These are phyloP conservation scores for Odontomyia ornata DNA, from an alignment of 2,888 invertebrate genomes.

Conservation along the genomic window DNA sequence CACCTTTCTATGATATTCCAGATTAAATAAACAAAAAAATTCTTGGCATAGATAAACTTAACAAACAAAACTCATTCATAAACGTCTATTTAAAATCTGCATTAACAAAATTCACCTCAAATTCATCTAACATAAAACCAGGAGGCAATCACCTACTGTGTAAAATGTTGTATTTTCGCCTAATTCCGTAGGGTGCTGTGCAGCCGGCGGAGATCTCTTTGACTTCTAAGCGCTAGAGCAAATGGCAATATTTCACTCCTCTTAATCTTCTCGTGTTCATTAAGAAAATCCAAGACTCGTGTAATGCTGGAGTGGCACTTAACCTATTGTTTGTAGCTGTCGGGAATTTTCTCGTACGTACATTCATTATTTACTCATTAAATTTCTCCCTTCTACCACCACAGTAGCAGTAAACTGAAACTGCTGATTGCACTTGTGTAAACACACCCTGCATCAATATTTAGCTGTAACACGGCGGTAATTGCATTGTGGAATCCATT, in stretches of 20 bases:
- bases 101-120: too few species aligned
- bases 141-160: background rate
- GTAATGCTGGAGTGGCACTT: background rate
- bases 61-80: too few species aligned
- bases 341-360: background rate
- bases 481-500: conserved; percentile 6
- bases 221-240: background rate
- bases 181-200: background rate
- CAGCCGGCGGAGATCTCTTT: background rate
- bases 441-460: background rate
- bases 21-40: too few species aligned
- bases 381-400: background rate
- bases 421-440: conserved; percentile 8
- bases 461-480: background rate
- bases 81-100: too few species aligned
- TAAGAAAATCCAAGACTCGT: background rate
- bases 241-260: background rate
- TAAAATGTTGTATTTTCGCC: background rate
- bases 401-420: background rate
- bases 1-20: too few species aligned
- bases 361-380: background rate
- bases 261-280: background rate
- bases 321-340: background rate
- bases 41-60: too few species aligned
- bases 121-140: too few species aligned